Base-by-base conservation (phyloP, 1,140 invertebrate genomes). In the Thaumetopoea pityocampa region DNA sequence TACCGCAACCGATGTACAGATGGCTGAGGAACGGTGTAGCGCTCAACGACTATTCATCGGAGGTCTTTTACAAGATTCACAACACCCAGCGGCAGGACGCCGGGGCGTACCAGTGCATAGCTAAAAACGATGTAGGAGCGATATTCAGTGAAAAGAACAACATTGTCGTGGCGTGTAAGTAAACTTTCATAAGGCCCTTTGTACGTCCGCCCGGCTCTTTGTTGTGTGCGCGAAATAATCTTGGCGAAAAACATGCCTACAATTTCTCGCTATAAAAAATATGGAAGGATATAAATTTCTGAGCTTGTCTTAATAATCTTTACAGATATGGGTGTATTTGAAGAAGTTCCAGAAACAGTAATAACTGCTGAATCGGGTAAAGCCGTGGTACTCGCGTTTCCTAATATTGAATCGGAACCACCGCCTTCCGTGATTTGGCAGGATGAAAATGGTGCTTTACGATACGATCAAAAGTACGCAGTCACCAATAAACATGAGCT, bases 111-210 rank as follows among this genome's bases (percentile, higher is more conserved):
- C 92, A 96, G 67, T 98, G 96, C 84, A 90, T 96, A 28, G 96
- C 96, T 5, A 90, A 90, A 41, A 98, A 97, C 80, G 91, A 93
- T 52, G 94, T 94, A 27, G 96, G 96, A 23, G 92, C 95, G 27
- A 93, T 98, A 71, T 91, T 96, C 67, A 96, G 95, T 73, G 92
- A 96, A 65, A 92, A 93, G 77, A 93, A 94, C 60, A 88, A 91
- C 52, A 90, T 98, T 30, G 89, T 92, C 28, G 94, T 97, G 34
- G 95, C 95, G 22, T 97, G 96, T 97, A 90, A 93, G 94, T 92
- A 41, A 41, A 41, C 27, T 41, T 41, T 41, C 37, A 41, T 41
- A 41, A 26, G 10, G 22, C 37, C 32, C 37, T 41, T 41, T 41
- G 37, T 41, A 41, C 20, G 12, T 32, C 24, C 37, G 32, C 23